Conservation (phyloP, 2,888 invertebrate species). For the Steromphala cineraria region DNA sequence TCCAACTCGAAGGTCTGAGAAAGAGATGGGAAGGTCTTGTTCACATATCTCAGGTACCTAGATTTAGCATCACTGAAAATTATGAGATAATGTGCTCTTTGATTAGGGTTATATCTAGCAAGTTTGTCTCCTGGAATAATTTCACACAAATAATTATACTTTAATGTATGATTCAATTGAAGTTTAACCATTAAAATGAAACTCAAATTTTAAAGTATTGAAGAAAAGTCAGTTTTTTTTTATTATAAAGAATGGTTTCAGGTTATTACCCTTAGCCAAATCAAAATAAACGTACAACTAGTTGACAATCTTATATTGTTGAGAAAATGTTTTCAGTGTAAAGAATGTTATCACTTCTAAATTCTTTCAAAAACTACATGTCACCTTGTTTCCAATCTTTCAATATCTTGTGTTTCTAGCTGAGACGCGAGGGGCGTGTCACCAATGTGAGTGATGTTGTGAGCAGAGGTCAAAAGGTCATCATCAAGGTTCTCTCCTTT, state of each 20-base stretch:
- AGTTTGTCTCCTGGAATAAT: no score
- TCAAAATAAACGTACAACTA: no score
- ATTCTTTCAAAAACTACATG: neutral
- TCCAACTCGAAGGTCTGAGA: conserved; percentile 92
- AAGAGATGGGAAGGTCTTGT: conserved; percentile 95
- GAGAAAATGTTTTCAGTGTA: no score
- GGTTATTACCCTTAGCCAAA: no score
- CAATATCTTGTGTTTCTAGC: conserved; percentile 77
- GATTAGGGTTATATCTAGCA: no score
- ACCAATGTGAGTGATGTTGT: conserved; percentile 96
- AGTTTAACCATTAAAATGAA: neutral
- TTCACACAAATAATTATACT: no score
- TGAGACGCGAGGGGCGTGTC: conserved; percentile 93
- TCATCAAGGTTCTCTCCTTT: conserved; percentile 88
- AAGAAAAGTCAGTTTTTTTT: neutral
- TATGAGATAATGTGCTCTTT: no score
- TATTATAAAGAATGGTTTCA: no score
- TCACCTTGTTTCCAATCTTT: neutral
- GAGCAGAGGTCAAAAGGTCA: conserved; percentile 88
- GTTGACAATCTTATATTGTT: no score
- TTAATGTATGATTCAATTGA: no score
- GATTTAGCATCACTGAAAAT: no score
- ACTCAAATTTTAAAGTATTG: neutral
- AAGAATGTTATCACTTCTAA: no score
- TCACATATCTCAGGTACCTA: conserved; percentile 87